phyloP scores from a whole-genome alignment of 2,888 invertebrate species.

The Diaperis boleti region DNA sequence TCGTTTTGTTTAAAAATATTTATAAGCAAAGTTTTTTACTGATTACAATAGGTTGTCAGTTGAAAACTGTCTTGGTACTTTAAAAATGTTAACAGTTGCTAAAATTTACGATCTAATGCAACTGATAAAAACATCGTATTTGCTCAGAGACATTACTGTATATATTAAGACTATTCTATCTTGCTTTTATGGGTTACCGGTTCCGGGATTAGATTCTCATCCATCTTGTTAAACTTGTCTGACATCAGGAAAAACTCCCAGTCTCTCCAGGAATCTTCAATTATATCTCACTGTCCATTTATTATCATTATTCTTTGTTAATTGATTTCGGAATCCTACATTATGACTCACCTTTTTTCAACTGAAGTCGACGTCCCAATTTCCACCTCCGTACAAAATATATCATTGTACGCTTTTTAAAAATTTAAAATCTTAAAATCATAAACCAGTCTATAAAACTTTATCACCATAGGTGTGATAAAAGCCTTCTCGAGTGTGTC shows the following conservation, averaged over 20 bases:
- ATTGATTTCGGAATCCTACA: constrained; percentile 9
- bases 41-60: too few relatives aligned
- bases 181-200: too few relatives aligned
- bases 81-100: too few relatives aligned
- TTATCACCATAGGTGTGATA: constrained; percentile 10
- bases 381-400: neutral
- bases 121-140: too few relatives aligned
- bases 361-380: neutral
- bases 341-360: neutral
- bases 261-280: constrained; percentile 32
- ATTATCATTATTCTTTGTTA: constrained; percentile 14
- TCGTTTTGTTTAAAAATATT: too few relatives aligned
- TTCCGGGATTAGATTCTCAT: constrained; percentile 31
- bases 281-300: constrained; percentile 28
- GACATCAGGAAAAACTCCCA: constrained; percentile 25
- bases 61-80: too few relatives aligned
- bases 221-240: constrained; percentile 31
- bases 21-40: too few relatives aligned
- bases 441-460: constrained; percentile 18
- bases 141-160: too few relatives aligned
- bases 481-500: constrained; percentile 8
- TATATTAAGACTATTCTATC: too few relatives aligned
- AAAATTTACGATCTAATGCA: too few relatives aligned
- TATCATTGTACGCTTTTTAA: constrained; percentile 1
- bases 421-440: constrained; percentile 17